Evolutionary conservation across 2,888 invertebrate species (phyloP).

Genomic region (Tachina grossa): DNA sequence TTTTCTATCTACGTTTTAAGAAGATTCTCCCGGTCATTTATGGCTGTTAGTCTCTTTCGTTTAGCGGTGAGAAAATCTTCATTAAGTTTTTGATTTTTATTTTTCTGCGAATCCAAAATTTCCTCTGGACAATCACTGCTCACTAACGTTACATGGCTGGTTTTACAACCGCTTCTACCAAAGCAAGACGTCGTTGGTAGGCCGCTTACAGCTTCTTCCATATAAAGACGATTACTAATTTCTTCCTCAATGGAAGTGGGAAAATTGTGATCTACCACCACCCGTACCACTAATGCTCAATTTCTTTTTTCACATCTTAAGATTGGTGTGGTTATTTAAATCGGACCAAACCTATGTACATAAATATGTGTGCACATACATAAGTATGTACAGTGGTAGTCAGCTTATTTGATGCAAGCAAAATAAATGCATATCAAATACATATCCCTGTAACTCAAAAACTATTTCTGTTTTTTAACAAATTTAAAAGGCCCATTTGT

Average conservation of each 20-base stretch:
- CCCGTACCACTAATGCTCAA: neutral
- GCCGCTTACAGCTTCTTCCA: neutral
- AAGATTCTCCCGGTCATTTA: no score
- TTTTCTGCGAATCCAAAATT: neutral
- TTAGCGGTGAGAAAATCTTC: conserved; percentile 4
- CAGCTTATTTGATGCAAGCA: no score
- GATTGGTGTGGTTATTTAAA: neutral
- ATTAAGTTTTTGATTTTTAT: conserved; percentile 17
- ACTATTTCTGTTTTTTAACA: no score
- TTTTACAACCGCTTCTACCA: conserved; percentile 11
- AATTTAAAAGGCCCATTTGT: no score
- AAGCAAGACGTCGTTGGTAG: no score
- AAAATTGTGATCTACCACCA: neutral
- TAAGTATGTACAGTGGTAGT: no score
- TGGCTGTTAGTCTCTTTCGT: no score
- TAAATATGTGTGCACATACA: conserved; percentile 12
- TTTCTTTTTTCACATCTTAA: conserved; percentile 1
- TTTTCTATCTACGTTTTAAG: conserved; percentile 8
- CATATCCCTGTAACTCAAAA: no score
- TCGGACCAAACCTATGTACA: neutral
- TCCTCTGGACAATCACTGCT: neutral
- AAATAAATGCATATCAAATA: no score
- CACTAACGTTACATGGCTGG: conserved; percentile 9
- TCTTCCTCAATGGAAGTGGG: neutral
- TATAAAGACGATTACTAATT: no score